Percentiles rank a stretch among this genome's conserved stretches.
These are phyloP conservation scores for Lepidochrysops patricia DNA, from an alignment of 2,888 invertebrate species.

Conservation along the genomic window DNA sequence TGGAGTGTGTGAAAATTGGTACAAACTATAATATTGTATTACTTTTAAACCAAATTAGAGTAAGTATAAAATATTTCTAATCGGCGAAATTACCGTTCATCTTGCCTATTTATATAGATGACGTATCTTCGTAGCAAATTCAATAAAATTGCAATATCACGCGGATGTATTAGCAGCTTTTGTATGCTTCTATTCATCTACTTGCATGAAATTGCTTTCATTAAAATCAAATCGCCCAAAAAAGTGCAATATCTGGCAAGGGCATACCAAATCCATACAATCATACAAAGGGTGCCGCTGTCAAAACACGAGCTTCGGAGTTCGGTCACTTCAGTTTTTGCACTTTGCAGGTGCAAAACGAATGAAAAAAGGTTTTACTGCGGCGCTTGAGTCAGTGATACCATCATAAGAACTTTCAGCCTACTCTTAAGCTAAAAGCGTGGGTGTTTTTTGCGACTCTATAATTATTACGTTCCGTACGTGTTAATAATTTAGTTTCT, in stretches of 20 bases:
- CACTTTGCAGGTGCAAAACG: conserved; percentile 58
- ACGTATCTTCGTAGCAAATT: neutral
- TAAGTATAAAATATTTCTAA: too few relatives aligned
- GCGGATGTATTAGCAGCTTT: neutral
- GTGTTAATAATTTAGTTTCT: too few relatives aligned
- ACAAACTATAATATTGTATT: too few relatives aligned
- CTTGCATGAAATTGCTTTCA: neutral
- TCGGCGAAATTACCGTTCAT: too few relatives aligned
- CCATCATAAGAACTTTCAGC: too few relatives aligned
- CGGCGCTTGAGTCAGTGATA: too few relatives aligned
- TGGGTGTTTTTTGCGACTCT: too few relatives aligned
- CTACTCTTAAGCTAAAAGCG: too few relatives aligned
- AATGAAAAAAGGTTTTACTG: conserved; percentile 51
- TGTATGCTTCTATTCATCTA: neutral
- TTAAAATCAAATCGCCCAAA: neutral
- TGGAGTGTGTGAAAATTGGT: too few relatives aligned
- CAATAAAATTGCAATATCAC: neutral
- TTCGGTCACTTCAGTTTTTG: conserved; percentile 36
- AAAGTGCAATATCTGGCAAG: neutral
- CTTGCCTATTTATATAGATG: neutral
- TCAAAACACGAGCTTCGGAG: conserved; percentile 52
- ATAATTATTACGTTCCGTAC: too few relatives aligned
- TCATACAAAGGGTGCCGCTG: conserved; percentile 48
- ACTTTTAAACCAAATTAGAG: too few relatives aligned
- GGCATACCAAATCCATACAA: conserved; percentile 6